Base-by-base conservation (phyloP, 2,888 invertebrate genomes). In the Zelleria hepariella region DNA sequence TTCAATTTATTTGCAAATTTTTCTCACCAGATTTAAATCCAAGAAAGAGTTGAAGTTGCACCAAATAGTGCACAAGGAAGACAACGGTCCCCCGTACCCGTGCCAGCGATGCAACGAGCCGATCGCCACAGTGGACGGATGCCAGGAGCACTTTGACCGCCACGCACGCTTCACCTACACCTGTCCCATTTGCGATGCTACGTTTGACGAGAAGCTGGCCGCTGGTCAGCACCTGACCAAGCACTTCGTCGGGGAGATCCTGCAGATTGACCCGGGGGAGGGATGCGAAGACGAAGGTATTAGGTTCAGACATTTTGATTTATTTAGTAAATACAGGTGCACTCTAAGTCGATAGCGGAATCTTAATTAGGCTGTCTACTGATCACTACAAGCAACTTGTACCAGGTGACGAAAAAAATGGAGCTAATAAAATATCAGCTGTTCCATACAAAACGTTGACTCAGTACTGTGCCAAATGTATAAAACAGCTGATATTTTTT, bases 111-210 rank as follows among this genome's bases (percentile, higher is more conserved):
- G 87, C 61, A 66, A 73, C 15, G 64, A 71, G 15, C 62, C 68
- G 4, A 75, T 88, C 18, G 68, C 72, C 27, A 74, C 71, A 8
- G 64, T 76, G 0, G 80, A 79, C 18, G 68, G 70, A 57, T 86
- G 85, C 59, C 80, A 84, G 62, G 61, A 68, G 25, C 87, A 88
- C 59, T 73, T 86, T 0, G 80, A 86, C 21, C 64, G 77, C 32
- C 86, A 86, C 65, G 74, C 77, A 59, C 65, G 69, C 15, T 69
- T 75, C 47, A 65, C 70, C 5, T 86, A 84, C 68, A 68, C 75
- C 0, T 87, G 87, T 62, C 85, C 86, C 0, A 79, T 88, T 21
- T 88, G 87, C 62, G 71, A 75, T 3, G 74, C 78, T 56, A 68
- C 70, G 5, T 72, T 77, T 48, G 63, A 68, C 5, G 75, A 67